Evolutionary conservation across 1,140 invertebrate species (phyloP).

Genomic region (Neoseiulus cucumeris): DNA sequence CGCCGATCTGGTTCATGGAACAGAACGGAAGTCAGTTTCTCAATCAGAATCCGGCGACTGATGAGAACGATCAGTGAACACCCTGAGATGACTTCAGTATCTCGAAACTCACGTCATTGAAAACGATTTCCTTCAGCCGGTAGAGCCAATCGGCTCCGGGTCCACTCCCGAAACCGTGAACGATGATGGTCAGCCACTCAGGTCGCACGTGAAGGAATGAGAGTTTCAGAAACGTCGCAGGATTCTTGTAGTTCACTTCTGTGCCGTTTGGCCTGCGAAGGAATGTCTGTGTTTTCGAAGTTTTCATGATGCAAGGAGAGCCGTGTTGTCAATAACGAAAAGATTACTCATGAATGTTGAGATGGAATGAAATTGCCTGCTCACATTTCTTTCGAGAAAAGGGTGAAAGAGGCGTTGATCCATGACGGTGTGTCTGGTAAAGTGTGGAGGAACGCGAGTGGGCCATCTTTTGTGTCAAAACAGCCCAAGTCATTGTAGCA

Average conservation of each 20-base stretch:
- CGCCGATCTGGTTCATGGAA: slow-evolving; percentile 5
- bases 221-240: neutral
- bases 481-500: slow-evolving; percentile 27
- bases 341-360: no score
- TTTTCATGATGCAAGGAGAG: no score
- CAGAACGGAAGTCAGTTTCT: neutral
- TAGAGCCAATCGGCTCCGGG: slow-evolving; percentile 74
- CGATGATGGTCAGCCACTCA: slow-evolving; percentile 53
- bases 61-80: neutral
- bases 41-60: neutral
- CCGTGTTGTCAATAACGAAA: no score
- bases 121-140: slow-evolving; percentile 66
- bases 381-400: neutral
- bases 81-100: neutral
- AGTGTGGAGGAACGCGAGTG: neutral
- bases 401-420: slow-evolving; percentile 27
- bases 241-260: slow-evolving; percentile 33
- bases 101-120: slow-evolving; percentile 48
- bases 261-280: neutral
- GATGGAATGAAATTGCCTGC: neutral
- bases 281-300: no score
- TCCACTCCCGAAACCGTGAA: slow-evolving; percentile 78
- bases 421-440: neutral
- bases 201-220: slow-evolving; percentile 28
- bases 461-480: slow-evolving; percentile 19